Conservation (phyloP, 2,888 invertebrate genomes). For the Melieria picta region DNA sequence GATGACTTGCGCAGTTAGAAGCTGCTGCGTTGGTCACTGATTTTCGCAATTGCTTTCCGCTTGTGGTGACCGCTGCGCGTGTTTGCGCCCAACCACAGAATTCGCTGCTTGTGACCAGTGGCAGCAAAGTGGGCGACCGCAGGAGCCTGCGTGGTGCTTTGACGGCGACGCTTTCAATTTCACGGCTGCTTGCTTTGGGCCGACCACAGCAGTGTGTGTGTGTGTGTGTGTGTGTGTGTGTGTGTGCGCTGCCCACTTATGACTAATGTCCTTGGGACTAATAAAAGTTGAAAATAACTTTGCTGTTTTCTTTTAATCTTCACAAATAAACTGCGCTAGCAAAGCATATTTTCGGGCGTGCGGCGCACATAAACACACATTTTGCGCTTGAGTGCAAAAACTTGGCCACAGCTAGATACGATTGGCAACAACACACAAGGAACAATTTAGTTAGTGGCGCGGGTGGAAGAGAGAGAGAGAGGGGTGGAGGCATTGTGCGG, state of each 20-base stretch:
- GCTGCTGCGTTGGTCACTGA: too few relatives aligned
- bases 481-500: too few relatives aligned
- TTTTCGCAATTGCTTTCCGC: too few relatives aligned
- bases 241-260: constrained; percentile 2
- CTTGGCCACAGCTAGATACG: neutral
- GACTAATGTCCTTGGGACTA: constrained; percentile 39
- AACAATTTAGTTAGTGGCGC: too few relatives aligned
- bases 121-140: neutral
- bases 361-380: constrained; percentile 5
- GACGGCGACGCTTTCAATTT: constrained; percentile 22
- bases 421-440: too few relatives aligned
- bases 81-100: too few relatives aligned
- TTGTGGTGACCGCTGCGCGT: too few relatives aligned
- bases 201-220: neutral
- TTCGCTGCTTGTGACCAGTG: too few relatives aligned
- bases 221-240: neutral
- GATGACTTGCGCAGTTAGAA: too few relatives aligned
- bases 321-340: constrained; percentile 36
- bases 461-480: too few relatives aligned
- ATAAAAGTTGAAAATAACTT: constrained; percentile 29
- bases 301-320: constrained; percentile 37
- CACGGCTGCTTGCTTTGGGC: constrained; percentile 26
- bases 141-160: neutral
- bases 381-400: constrained; percentile 29
- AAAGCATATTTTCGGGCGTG: constrained; percentile 33